Evolutionary conservation across 1,140 invertebrate genomes (phyloP), one percentile per base, ranked within the genome.

Genomic region (Himalopsyche phryganea): DNA sequence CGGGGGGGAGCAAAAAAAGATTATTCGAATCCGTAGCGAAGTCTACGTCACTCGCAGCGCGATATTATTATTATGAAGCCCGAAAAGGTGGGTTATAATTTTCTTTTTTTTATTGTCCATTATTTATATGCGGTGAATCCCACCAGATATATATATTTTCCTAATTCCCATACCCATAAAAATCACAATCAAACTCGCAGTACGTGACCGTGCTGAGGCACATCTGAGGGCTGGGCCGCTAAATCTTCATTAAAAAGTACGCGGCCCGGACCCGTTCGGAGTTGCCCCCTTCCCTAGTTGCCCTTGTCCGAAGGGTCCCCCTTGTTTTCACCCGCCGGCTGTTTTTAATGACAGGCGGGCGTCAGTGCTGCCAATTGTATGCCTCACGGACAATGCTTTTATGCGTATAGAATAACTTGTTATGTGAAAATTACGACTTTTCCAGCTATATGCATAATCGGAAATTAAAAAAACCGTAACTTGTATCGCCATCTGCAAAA

Each of bases 191-290:
- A 57, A 57, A 63, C 53, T 32, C 57, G 47, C 33, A 35, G 44
- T 50, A 19, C 14, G 47, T 38, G 55, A 51, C 41, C 55, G 55
- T 59, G 60, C 45, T 40, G 56, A 50, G 40, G 57, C 52, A 42
- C 61, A 63, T 63, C 61, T 63, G 61, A 63, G 61, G 61, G 57
- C 61, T 52, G 42, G 11, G 38, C 44, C 45, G 51, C 53, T 63
- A 60, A 60, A 63, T 63, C 61, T 63, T 63, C 61, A 63, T 63
- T 63, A 63, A 63, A 63, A 63, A 63, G 53, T 60, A 35, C 53
- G 61, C 48, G 20, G 54, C 32, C 48, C 28, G 54, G 41, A 9
- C 48, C 40, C 40, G 13, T 11, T 35, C 50, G 17, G 18, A n/a
- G 20, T 17, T 19, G 42, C 40, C 49, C 55, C 47, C 18, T 10